Evolutionary conservation across 2,888 invertebrate genomes (phyloP), one percentile per base, ranked within the genome.

Genomic region (Epinotia ramella): DNA sequence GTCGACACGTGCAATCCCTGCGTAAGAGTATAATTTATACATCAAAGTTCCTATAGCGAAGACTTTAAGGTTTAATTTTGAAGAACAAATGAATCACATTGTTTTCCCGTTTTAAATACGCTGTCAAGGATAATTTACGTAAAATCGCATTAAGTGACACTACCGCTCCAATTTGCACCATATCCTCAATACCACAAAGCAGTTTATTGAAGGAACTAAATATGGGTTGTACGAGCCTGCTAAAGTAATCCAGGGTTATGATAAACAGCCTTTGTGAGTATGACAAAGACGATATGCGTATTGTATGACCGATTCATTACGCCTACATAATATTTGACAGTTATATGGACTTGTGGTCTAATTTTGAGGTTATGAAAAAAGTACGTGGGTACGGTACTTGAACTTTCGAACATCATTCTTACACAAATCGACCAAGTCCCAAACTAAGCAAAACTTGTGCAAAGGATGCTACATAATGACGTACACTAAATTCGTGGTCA

Each of bases 201-300:
- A 6, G 59, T 13, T 16, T 60, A 46, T 24, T 16, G 9, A 28
- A 57, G 11, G 11, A 46, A 5, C 20, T 5, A 20, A 67, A n/a
- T 46, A 4, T 18, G n/a, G 6, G n/a, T 60, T 4, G 59, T 69
- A 44, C 24, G 69, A 60, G 59, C 16, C 16, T 69, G 59, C 44
- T 46, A 46, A 60, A 46, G 46, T 60, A 60, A 44, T 44, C 11
- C 16, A 46, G 6, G 62, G 40, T 60, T 76, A 76, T 76, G 76
- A 67, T 76, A 76, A 76, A 67, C 72, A 76, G 76, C n/a, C 76
- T 76, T 76, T 76, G 72, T 76, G 56, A 49, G 56, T 53, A 62
- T 28, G 66, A 76, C 76, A 76, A 76, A 72, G 67, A 60, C 60
- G 57, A 66, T 66, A 57, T 20, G 56, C 57, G 71, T 62, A 76